Evolutionary conservation across 2,888 invertebrate species (phyloP), one percentile per base, ranked within the genome.

Genomic region (Tetramorium bicarinatum): DNA sequence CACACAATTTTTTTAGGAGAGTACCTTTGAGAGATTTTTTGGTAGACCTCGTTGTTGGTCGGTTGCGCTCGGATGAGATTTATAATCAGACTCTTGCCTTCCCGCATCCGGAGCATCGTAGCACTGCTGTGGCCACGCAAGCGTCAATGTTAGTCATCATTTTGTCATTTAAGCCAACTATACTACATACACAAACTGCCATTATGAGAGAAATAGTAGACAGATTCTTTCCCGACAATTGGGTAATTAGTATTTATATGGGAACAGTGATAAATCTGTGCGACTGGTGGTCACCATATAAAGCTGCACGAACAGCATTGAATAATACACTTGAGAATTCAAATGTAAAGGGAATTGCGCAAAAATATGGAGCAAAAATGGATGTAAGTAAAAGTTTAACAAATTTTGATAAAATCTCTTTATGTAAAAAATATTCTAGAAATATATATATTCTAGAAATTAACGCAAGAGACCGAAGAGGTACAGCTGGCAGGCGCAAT

Each of bases 181-280:
- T 97, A 86, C 96, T 99, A 4, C 97, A 97, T 88, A 96, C 96
- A 66, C 98, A 99, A 93, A 96, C 97, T 54, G 97, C 99, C 0
- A 97, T 97, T 94, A 99, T 99, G 99, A 96, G 99, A 90, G 99
- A 99, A 96, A 98, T 99, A 89, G 98, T 99, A 8, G 99, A 99
- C 95, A 99, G 99, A 95, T 99, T 98, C 95, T 99, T 99, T 93
- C 97, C 98, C 6, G 99, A 99, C 93, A 99, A 99, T 95, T 99
- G 99, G 99, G 97, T 99, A 0, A 96, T 99, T 79, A 98, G 98
- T 85, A 96, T 99, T 64, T 99, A 99, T 94, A 99, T 99, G 98
- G 99, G 99, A 4, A 97, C 98, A 80, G 97, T 98, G 0, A 96
- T 99, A 3, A 99, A 99, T 95, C 95, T 99, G 64, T 96, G 98